phyloP scores from a whole-genome alignment of 2,797 vertebrate species.

The Enteromius afrohamiltoni region DNA sequence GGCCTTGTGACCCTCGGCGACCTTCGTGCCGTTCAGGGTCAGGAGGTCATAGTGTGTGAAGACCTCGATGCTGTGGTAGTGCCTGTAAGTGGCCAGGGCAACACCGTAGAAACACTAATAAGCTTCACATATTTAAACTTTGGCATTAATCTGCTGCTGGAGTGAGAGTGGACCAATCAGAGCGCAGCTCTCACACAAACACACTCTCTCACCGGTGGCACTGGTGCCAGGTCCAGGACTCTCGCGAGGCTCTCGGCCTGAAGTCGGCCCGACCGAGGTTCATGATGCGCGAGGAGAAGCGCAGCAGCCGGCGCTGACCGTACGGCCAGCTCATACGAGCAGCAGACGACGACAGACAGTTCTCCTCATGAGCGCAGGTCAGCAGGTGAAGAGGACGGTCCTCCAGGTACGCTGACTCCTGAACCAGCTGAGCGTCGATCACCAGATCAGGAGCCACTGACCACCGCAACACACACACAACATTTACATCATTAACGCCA shows the following conservation, averaged over 20 bases:
- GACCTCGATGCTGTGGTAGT: constrained; percentile 98
- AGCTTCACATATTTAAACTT: too few relatives aligned
- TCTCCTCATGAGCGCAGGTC: constrained; percentile 93
- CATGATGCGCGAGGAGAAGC: constrained; percentile 95
- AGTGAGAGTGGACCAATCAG: neutral
- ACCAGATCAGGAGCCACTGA: constrained; percentile 92
- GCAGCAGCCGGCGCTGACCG: constrained; percentile 90
- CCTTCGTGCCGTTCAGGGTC: constrained; percentile 90
- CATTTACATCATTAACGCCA: too few relatives aligned
- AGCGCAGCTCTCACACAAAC: neutral
- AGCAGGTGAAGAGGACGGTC: constrained; percentile 91
- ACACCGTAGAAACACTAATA: too few relatives aligned
- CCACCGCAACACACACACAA: neutral
- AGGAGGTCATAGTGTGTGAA: constrained; percentile 97
- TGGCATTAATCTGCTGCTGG: neutral
- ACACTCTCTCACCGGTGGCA: constrained; percentile 87
- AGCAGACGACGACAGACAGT: constrained; percentile 90
- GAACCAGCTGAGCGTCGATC: constrained; percentile 88
- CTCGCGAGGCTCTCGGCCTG: constrained; percentile 83
- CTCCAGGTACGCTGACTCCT: constrained; percentile 93
- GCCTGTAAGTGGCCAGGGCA: constrained; percentile 72
- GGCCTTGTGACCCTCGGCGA: constrained; percentile 96
- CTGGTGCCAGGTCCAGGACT: constrained; percentile 96
- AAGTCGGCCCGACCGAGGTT: constrained; percentile 93
- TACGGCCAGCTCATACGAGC: constrained; percentile 92